A percentile compares a stretch with the other conserved stretches of the same genome.
These are phyloP conservation scores for Slavum lentiscoides DNA, from an alignment of 2,888 invertebrate species.

Conservation along the genomic window DNA sequence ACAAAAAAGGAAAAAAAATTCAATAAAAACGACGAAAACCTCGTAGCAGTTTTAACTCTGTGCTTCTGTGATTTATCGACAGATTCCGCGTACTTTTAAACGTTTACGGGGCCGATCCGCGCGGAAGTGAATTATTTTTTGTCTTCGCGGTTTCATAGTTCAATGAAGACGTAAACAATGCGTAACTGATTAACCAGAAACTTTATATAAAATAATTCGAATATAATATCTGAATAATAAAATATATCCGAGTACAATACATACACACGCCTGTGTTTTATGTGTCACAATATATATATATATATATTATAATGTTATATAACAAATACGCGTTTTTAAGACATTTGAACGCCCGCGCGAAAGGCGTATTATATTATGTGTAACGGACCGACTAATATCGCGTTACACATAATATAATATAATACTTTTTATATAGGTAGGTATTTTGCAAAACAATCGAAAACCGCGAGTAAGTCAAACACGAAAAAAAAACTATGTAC, in stretches of 20 bases:
- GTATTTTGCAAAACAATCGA: constrained; percentile 15
- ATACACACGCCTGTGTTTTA: not conserved
- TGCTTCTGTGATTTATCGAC: not conserved
- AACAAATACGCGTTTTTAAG: not conserved
- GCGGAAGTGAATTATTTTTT: constrained; percentile 41
- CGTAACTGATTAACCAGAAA: constrained; percentile 46
- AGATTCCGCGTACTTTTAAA: constrained; percentile 25
- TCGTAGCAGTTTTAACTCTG: not conserved
- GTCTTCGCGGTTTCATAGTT: constrained; percentile 6
- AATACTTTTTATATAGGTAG: too few species aligned
- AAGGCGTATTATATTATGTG: not conserved
- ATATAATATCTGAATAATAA: too few species aligned
- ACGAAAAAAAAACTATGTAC: not conserved
- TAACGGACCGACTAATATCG: not conserved
- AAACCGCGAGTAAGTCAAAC: not conserved
- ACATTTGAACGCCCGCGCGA: not conserved
- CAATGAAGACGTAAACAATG: constrained; percentile 14
- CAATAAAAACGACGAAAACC: not conserved
- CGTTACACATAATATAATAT: not conserved
- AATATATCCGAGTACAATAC: not conserved
- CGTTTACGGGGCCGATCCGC: not conserved
- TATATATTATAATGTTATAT: not conserved
- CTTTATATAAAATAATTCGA: not conserved
- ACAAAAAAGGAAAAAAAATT: not conserved
- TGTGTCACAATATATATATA: constrained; percentile 10